A percentile compares a stretch with the other conserved stretches of the same genome.
These are phyloP conservation scores for Tenualosa thibaudeaui DNA, from an alignment of 2,797 vertebrate genomes.

Conservation along the genomic window DNA sequence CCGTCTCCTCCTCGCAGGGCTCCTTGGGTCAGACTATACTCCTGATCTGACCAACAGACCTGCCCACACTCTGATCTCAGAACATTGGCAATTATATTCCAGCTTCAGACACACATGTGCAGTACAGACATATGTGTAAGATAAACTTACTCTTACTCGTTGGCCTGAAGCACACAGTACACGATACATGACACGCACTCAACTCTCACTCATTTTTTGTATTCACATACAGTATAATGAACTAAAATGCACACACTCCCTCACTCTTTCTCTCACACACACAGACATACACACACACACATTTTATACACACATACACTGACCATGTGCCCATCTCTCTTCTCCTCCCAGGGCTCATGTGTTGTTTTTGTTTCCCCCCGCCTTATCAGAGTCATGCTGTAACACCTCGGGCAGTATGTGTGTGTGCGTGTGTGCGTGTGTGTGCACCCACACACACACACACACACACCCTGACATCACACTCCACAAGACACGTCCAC, in stretches of 20 bases:
- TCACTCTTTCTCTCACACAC: not conserved
- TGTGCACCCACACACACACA: not conserved
- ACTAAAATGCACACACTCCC: slow-evolving; percentile 18
- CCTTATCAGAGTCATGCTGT: not conserved
- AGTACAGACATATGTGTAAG: not conserved
- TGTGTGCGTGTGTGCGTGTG: not conserved
- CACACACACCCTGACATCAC: no score
- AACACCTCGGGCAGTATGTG: not conserved
- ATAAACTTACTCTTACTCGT: not conserved
- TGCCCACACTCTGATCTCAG: not conserved
- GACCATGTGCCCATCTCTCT: not conserved
- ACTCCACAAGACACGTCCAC: no score
- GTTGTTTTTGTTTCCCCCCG: not conserved
- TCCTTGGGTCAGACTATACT: not conserved
- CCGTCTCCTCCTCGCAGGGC: not conserved
- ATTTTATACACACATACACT: not conserved
- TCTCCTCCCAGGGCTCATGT: not conserved
- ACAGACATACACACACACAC: slow-evolving; percentile 28
- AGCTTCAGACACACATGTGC: not conserved
- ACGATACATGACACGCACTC: not conserved
- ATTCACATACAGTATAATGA: not conserved
- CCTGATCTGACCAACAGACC: not conserved
- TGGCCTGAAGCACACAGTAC: not conserved
- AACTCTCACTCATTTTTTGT: not conserved
- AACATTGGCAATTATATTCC: not conserved